Evolutionary conservation across 2,888 invertebrate genomes (phyloP), one percentile per base, ranked within the genome.

Genomic region (Acronicta psi): DNA sequence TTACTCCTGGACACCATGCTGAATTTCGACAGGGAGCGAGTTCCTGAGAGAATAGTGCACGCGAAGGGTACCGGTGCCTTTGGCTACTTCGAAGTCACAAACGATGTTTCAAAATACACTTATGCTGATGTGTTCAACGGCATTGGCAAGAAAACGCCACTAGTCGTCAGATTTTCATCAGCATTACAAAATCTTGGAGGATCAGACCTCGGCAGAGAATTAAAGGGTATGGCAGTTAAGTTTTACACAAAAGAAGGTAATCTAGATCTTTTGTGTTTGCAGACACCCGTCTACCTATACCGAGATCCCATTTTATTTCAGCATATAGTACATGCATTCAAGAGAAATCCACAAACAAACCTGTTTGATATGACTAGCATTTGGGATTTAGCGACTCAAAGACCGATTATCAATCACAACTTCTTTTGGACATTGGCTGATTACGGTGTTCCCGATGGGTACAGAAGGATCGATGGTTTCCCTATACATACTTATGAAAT

Each of bases 21-120:
- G 79, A 98, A 98, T 81, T 95, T 96, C 78, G 93, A 97, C 29
- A 98, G 63, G 4, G 82, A 85, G 98, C 95, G 98, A 55, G 98
- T 98, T 78, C 98, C 98, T 0, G 98, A 98, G 83, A 95, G 98
- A 73, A 97, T 98, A 0, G 98, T 98, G 0, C 98, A 98, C 85
- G 98, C 98, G 0, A 98, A 98, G 90, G 99, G 98, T 65, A 97
- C 96, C 36, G 98, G 97, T 36, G 97, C 97, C 0, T 97, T 96
- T 81, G 97, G 96, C 2, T 97, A 97, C 79, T 97, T 98, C 77
- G 96, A 97, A 87, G 96, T 97, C 0, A 97, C 97, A 0, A 95
- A 97, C 76, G 97, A 98, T 80, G 97, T 98, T 50, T 90, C 92
- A 0, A 88, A 95, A 69, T 96, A 95, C 73, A 89, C 89, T 14